phyloP scores from a whole-genome alignment of 37 sponge, comb jelly and placozoan genomes.

The Oopsacas minuta region DNA sequence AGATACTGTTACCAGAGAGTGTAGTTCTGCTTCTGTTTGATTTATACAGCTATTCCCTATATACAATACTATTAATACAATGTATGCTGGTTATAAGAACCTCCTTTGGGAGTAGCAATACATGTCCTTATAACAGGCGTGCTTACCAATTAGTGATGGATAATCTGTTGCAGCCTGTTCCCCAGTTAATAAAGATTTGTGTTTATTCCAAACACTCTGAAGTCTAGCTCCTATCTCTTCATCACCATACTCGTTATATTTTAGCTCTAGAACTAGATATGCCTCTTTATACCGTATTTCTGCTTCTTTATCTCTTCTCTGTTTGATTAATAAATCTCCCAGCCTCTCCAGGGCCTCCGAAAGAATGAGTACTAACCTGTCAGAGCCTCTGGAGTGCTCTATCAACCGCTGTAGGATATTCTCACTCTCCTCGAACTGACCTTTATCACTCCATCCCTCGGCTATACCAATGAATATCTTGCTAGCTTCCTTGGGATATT shows the following conservation, averaged over 20 bases:
- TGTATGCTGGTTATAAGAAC: too few relatives aligned
- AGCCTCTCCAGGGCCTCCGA: background rate
- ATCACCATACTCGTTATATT: background rate
- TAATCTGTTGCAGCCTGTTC: too few relatives aligned
- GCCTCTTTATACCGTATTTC: background rate
- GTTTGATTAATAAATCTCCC: background rate
- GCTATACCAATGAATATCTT: background rate
- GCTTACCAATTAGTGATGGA: too few relatives aligned
- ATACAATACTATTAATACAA: too few relatives aligned
- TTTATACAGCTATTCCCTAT: background rate
- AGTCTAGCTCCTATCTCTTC: background rate
- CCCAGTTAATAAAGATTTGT: background rate
- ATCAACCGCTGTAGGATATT: background rate
- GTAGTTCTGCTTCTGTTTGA: background rate
- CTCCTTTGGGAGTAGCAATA: too few relatives aligned
- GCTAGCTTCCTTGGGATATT: background rate
- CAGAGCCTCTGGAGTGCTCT: background rate
- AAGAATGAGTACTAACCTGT: background rate
- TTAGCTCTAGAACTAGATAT: background rate
- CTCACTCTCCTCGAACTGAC: background rate
- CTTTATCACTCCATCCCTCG: background rate
- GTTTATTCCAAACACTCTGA: constrained; percentile 6
- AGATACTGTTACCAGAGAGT: background rate
- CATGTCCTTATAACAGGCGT: too few relatives aligned
- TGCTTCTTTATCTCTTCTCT: background rate